Evolutionary conservation across 2,797 vertebrate species (phyloP).

Genomic region (Pseudochromis fuscus): DNA sequence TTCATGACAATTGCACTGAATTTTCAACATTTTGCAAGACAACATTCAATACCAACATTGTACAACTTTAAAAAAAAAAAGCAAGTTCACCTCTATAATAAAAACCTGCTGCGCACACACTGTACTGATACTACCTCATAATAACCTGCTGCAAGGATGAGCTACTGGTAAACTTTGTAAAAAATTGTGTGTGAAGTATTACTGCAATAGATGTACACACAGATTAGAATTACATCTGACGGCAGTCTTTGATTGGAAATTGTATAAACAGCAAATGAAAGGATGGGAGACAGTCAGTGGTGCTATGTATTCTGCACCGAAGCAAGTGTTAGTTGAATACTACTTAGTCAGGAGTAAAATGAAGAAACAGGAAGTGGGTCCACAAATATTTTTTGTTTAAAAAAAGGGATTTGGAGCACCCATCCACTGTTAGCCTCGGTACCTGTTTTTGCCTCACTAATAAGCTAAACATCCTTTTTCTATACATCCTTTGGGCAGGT

Average conservation of each 20-base stretch:
- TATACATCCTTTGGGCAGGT: too few species aligned
- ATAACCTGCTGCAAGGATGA: too few species aligned
- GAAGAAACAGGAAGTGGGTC: slow-evolving; percentile 11
- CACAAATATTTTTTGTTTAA: slow-evolving; percentile 26
- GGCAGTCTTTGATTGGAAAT: background rate
- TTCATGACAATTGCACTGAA: too few species aligned
- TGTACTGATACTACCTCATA: too few species aligned
- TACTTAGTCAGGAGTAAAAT: background rate
- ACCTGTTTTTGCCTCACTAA: slow-evolving; percentile 10
- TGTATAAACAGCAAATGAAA: background rate
- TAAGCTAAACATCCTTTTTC: slow-evolving; percentile 8
- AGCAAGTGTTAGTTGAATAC: background rate
- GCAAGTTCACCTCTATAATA: too few species aligned
- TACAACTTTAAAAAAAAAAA: too few species aligned
- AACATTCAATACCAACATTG: too few species aligned
- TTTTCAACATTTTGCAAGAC: too few species aligned
- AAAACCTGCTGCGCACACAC: too few species aligned
- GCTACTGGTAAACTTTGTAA: too few species aligned
- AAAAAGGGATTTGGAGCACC: slow-evolving; percentile 19
- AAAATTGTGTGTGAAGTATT: too few species aligned
- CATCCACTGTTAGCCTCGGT: slow-evolving; percentile 2
- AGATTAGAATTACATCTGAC: background rate
- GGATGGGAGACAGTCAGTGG: background rate
- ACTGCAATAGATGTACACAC: too few species aligned
- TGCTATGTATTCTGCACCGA: background rate